Evolutionary conservation across 2,797 vertebrate species (phyloP), one percentile per base, ranked within the genome.

Genomic region (Mus spretus): DNA sequence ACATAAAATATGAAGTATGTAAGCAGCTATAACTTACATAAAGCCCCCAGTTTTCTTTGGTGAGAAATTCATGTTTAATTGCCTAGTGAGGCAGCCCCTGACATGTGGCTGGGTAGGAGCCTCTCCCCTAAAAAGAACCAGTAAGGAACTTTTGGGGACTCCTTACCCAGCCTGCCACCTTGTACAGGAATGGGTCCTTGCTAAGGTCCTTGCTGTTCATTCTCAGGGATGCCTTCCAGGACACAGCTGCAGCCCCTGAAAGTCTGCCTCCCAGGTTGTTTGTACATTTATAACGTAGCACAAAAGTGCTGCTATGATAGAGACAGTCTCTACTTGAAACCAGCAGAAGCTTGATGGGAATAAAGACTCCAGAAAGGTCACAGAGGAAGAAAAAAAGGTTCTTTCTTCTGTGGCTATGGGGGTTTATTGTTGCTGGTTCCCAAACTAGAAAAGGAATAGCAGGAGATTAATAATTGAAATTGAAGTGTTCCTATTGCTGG

Each of bases 381-480:
- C 84, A 77, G 67, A 91, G n/a, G 55, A 63, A 88, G 90, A 47
- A 92, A 92, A 88, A 82, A 88, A 74, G 57, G 40, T 94, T 74
- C 90, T 97, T 97, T 94, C 87, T 97, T 96, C 91, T 72, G 72
- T 84, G 74, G 93, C 92, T 91, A 61, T 86, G 74, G 97, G 92
- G 79, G 93, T 72, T 96, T 87, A 96, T 93, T 97, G 93, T 96
- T 70, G 93, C 90, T 93, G 93, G 86, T 95, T 72, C 86, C 93
- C 90, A 92, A 83, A 93, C 53, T 92, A 70, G 78, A 96, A 94
- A 96, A 89, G 85, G 89, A 97, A 86, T 90, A 93, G 93, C 91
- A 89, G 90, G 91, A 97, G 96, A 97, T 97, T 94, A 96, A 97
- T 97, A 97, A 97, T 89, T 97, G 95, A 97, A 96, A 97, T 92